These are phyloP conservation scores for Lithophane leautieri DNA, from an alignment of 2,888 invertebrate genomes.

Conservation along the genomic window DNA sequence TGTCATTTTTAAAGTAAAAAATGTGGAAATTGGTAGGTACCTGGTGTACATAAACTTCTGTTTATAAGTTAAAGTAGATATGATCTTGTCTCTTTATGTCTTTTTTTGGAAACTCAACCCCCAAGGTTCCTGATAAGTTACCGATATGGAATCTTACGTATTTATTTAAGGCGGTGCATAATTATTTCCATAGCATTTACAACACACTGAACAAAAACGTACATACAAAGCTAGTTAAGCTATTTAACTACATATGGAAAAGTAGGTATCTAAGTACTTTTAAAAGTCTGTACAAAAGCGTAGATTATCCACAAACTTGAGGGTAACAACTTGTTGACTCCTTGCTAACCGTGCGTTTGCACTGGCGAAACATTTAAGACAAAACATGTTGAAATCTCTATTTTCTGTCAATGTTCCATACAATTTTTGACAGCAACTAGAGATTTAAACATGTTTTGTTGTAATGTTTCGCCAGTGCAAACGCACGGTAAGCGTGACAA, in stretches of 20 bases:
- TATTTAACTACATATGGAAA: too few species aligned
- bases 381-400: too few species aligned
- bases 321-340: slow-evolving; percentile 31
- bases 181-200: not conserved
- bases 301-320: not conserved
- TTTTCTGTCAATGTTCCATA: too few species aligned
- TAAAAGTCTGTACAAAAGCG: not conserved
- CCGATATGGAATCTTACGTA: not conserved
- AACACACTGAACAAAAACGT: not conserved
- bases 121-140: not conserved
- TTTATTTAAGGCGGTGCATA: not conserved
- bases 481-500: not conserved
- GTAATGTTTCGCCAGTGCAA: too few species aligned
- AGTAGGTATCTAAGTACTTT: not conserved
- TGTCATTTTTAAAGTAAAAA: not conserved
- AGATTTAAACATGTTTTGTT: too few species aligned
- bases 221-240: not conserved
- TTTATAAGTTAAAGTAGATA: not conserved
- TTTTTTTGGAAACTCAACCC: not conserved
- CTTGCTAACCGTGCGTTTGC: slow-evolving; percentile 2
- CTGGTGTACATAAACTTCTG: too few species aligned
- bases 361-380: too few species aligned
- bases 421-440: too few species aligned
- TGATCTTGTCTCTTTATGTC: not conserved
- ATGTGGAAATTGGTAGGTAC: not conserved